A percentile compares a stretch with the other conserved stretches of the same genome.
These are phyloP conservation scores for Prolemur simus DNA, from an alignment of 2,113 vertebrate species.

Conservation along the genomic window DNA sequence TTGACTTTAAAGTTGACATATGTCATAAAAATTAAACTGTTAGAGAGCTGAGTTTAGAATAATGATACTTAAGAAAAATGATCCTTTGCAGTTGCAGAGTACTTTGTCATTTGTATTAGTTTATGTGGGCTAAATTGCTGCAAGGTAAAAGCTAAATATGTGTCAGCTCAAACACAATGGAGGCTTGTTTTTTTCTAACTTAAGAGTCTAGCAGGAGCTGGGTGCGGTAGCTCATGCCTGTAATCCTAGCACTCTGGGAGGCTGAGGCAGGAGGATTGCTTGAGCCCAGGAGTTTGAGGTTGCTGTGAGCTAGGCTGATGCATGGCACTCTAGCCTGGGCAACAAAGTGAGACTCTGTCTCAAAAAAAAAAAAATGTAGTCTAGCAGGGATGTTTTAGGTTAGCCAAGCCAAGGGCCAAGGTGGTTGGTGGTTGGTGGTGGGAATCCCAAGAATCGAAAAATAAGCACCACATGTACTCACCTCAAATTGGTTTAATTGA, in stretches of 20 bases:
- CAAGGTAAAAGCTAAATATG: neutral
- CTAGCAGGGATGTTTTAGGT: neutral
- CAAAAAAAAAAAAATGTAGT: no score
- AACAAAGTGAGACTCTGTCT: no score
- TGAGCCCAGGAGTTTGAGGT: no score
- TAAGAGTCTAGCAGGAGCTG: neutral
- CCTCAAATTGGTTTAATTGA: no score
- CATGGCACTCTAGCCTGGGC: no score
- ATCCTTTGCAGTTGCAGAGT: neutral
- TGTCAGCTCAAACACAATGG: neutral
- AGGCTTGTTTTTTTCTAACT: neutral
- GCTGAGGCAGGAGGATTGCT: no score
- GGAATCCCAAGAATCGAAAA: no score
- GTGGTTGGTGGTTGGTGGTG: neutral
- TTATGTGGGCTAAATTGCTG: neutral
- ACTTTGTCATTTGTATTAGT: neutral
- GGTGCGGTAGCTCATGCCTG: no score
- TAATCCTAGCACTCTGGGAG: no score
- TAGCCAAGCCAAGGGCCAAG: neutral
- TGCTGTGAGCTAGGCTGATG: no score
- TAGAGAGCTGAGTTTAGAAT: conserved; percentile 25
- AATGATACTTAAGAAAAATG: neutral
- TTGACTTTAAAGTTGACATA: conserved; percentile 33
- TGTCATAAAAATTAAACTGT: conserved; percentile 54
- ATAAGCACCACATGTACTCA: no score